Conservation (phyloP, 2,113 vertebrate genomes). For the Mus musculus region GRCm39 chr6:9533501-9534000, state of each 20-base stretch:
- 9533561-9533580: neutral
- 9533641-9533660: neutral
- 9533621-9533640: neutral
- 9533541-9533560: neutral
- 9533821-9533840: neutral
- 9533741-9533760: neutral
- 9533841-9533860: neutral
- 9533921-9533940: constrained; percentile 4
- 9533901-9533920: neutral
- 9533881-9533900: neutral
- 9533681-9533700: neutral
- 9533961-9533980: neutral
- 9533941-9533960: neutral
- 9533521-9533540: neutral
- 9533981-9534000: neutral
- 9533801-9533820: neutral
- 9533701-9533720: neutral
- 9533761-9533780: neutral
- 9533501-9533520: neutral
- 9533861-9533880: neutral
- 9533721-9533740: constrained; percentile 25
- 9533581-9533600: neutral
- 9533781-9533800: neutral
- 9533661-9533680: neutral
- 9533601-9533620: neutral